These are phyloP conservation scores for Leptoclinus maculatus DNA, from an alignment of 2,797 vertebrate species.

Conservation along the genomic window DNA sequence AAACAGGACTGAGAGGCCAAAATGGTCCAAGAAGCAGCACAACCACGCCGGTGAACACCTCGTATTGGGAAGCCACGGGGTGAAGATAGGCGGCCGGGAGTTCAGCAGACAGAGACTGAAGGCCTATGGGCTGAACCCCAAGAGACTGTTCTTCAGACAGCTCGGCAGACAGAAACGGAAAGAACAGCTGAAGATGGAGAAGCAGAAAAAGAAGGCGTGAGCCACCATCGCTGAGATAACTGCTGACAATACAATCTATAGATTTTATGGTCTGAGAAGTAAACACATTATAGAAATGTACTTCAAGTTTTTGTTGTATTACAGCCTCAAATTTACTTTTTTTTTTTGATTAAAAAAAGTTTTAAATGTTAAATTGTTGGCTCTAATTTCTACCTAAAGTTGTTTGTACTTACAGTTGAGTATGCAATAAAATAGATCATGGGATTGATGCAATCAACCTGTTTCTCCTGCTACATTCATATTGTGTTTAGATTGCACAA, in stretches of 20 bases:
- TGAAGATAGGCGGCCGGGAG: slow-evolving; percentile 85
- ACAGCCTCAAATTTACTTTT: neutral
- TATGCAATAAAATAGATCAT: neutral
- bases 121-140: slow-evolving; percentile 93
- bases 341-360: neutral
- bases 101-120: slow-evolving; percentile 89
- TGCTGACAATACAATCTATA: neutral
- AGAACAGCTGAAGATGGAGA: slow-evolving; percentile 69
- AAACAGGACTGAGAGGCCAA: slow-evolving; percentile 52
- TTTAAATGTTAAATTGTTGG: neutral
- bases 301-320: neutral
- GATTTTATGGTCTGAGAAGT: neutral
- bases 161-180: slow-evolving; percentile 82
- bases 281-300: neutral
- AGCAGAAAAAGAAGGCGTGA: slow-evolving; percentile 68
- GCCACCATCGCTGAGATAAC: neutral
- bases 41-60: slow-evolving; percentile 63
- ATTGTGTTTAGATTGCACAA: neutral
- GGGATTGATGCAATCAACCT: neutral
- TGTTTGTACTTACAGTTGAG: neutral
- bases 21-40: slow-evolving; percentile 68
- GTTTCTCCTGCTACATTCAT: neutral
- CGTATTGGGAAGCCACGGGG: slow-evolving; percentile 58
- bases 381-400: neutral
- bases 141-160: slow-evolving; percentile 88